These are phyloP conservation scores for Tylochromis polylepis DNA, from an alignment of 2,113 vertebrate species.

Conservation along the genomic window DNA sequence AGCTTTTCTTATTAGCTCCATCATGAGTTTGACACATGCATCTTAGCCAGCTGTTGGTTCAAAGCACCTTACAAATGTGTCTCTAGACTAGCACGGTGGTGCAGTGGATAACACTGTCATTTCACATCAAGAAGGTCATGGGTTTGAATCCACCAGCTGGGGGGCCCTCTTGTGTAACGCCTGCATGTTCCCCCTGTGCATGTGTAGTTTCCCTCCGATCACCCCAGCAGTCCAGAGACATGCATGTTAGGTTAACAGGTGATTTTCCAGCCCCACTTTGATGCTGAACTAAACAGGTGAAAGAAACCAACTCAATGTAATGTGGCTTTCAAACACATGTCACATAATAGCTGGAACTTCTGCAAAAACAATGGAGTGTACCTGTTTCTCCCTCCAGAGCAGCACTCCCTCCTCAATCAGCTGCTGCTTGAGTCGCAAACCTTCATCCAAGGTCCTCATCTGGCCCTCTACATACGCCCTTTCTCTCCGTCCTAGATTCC, in stretches of 20 bases:
- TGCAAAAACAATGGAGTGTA: neutral
- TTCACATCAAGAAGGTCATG: neutral
- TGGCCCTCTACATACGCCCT: conserved; percentile 66
- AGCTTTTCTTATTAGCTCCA: neutral
- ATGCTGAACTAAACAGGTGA: neutral
- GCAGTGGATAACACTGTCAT: no score
- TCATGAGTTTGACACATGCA: neutral
- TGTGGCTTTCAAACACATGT: neutral
- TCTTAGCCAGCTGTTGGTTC: neutral
- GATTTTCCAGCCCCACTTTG: neutral
- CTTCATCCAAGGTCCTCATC: conserved; percentile 70
- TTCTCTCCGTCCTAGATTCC: conserved; percentile 72
- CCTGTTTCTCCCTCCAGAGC: conserved; percentile 74
- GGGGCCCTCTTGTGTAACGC: neutral
- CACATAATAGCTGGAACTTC: neutral
- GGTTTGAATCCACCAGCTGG: neutral
- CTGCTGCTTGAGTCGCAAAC: conserved; percentile 66
- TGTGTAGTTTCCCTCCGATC: neutral
- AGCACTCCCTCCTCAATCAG: conserved; percentile 70
- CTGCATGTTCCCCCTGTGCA: neutral
- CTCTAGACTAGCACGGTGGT: neutral
- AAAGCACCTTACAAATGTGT: neutral
- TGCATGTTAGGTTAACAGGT: neutral
- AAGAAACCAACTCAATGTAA: neutral
- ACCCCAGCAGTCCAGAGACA: neutral